Percentiles rank a stretch among this genome's conserved stretches.
These are phyloP conservation scores for Paramisgurnus dabryanus DNA, from an alignment of 2,113 vertebrate species.

Conservation along the genomic window DNA sequence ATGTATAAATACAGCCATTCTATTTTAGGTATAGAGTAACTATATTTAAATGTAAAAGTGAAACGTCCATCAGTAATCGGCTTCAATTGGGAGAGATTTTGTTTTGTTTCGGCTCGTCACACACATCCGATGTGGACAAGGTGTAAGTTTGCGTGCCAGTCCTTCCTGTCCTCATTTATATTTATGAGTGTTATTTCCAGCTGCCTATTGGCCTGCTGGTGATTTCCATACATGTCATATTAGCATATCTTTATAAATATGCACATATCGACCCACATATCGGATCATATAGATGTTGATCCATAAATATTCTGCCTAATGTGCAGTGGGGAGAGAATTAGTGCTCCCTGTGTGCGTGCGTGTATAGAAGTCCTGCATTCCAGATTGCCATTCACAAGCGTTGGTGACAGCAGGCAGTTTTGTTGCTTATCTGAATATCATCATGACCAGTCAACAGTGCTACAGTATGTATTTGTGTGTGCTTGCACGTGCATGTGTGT, in stretches of 20 bases:
- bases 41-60: too few species aligned
- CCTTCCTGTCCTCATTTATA: conserved; percentile 10
- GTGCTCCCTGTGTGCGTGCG: background rate
- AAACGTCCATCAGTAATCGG: too few species aligned
- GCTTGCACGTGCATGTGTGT: background rate
- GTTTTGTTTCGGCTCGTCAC: background rate
- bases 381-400: conserved; percentile 57
- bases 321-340: background rate
- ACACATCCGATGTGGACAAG: background rate
- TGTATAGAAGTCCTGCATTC: conserved; percentile 30
- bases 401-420: conserved; percentile 52
- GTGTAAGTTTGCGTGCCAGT: background rate
- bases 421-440: conserved; percentile 55
- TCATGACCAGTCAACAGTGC: conserved; percentile 50
- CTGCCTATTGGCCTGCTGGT: conserved; percentile 24
- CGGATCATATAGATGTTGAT: conserved; percentile 26
- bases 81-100: background rate
- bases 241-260: conserved; percentile 22
- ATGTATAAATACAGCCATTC: too few species aligned
- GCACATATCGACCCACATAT: conserved; percentile 3
- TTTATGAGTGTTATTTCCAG: conserved; percentile 41
- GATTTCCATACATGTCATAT: conserved; percentile 32
- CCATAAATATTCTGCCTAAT: conserved; percentile 24
- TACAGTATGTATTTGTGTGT: conserved; percentile 10
- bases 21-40: too few species aligned